Evolutionary conservation across 2,797 vertebrate species (phyloP).

Genomic region (Siniperca undulata): DNA sequence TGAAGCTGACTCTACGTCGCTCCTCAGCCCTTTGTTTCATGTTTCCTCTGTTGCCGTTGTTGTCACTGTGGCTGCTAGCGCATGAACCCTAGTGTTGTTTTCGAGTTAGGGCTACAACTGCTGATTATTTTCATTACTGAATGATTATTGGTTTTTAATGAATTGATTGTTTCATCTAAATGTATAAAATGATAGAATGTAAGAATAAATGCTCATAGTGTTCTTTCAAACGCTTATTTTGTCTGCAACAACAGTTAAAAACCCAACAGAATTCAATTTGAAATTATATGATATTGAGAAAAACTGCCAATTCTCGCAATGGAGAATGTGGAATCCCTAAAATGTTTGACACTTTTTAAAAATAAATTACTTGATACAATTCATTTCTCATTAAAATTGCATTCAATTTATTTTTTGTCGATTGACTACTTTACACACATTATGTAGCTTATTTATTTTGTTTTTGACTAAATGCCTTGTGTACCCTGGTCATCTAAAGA

Average conservation of each 20-base stretch:
- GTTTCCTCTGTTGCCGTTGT: neutral
- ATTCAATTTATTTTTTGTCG: neutral
- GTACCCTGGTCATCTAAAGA: neutral
- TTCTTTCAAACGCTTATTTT: neutral
- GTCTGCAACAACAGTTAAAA: neutral
- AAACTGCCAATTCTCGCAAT: neutral
- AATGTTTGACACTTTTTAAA: neutral
- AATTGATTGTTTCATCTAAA: constrained; percentile 1
- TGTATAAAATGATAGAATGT: neutral
- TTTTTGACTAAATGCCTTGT: neutral
- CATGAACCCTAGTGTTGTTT: neutral
- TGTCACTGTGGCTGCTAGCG: neutral
- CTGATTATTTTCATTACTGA: too few species aligned
- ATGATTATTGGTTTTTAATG: neutral
- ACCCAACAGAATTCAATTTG: neutral
- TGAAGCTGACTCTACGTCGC: constrained; percentile 19
- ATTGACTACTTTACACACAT: neutral
- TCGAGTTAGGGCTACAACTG: neutral
- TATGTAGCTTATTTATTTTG: neutral
- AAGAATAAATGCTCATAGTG: neutral
- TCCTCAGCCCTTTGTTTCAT: constrained; percentile 40
- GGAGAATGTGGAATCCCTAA: neutral
- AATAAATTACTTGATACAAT: neutral
- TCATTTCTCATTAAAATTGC: neutral
- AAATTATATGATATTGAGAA: neutral